These are phyloP conservation scores for Ptilodon capucinus DNA, from an alignment of 2,888 invertebrate genomes.

Conservation along the genomic window DNA sequence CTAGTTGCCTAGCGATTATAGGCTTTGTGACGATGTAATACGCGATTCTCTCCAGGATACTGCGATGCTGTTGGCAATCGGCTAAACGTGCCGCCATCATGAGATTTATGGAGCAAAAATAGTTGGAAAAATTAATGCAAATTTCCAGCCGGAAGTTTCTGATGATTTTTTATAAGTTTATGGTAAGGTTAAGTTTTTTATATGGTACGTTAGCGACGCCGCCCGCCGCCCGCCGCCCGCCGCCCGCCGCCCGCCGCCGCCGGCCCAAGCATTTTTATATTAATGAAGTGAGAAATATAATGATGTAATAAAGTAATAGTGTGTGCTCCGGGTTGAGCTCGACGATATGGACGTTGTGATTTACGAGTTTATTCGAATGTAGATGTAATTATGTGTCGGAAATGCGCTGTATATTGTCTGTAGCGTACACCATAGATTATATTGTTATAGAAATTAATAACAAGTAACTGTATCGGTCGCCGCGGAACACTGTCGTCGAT, in stretches of 20 bases:
- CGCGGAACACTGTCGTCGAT: constrained; percentile 50
- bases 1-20: neutral
- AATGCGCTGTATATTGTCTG: constrained; percentile 61
- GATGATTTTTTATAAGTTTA: constrained; percentile 7
- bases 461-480: constrained; percentile 39
- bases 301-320: constrained; percentile 21
- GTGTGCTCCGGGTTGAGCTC: constrained; percentile 43
- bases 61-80: neutral
- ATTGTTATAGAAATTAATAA: constrained; percentile 55
- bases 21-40: neutral
- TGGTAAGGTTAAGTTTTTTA: neutral
- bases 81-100: neutral
- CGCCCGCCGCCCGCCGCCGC: constrained; percentile 3
- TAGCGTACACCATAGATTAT: constrained; percentile 62
- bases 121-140: neutral
- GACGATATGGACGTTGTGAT: constrained; percentile 60
- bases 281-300: constrained; percentile 29
- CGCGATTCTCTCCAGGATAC: neutral
- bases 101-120: neutral
- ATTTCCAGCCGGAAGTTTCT: constrained; percentile 1
- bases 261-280: constrained; percentile 23
- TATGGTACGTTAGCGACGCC: neutral
- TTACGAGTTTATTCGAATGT: constrained; percentile 50
- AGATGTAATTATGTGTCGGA: constrained; percentile 48
- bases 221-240: neutral